Evolutionary conservation across 2,113 vertebrate genomes (phyloP).

Genomic region (Andinoacara biseriatus): DNA sequence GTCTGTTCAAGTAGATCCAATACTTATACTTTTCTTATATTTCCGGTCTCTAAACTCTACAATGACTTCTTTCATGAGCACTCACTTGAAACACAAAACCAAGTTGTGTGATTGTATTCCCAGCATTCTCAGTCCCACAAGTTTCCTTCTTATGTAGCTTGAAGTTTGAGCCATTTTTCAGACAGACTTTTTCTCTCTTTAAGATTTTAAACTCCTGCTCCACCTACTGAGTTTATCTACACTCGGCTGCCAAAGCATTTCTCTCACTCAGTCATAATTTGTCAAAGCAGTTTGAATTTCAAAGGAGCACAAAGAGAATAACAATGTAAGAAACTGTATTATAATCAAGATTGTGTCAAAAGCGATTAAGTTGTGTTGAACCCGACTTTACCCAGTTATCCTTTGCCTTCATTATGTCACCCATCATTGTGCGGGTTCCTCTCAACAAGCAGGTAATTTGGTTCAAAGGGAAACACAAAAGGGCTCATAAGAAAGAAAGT

Average conservation of each 20-base stretch:
- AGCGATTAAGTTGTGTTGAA: slow-evolving; percentile 5
- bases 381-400: not conserved
- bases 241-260: slow-evolving; percentile 25
- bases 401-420: slow-evolving; percentile 6
- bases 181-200: slow-evolving; percentile 3
- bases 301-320: slow-evolving; percentile 34
- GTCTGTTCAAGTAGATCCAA: not conserved
- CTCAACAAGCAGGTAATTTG: slow-evolving; percentile 37
- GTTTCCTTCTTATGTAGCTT: not conserved
- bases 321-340: slow-evolving; percentile 11
- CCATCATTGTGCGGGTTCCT: slow-evolving; percentile 5
- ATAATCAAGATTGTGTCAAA: slow-evolving; percentile 26
- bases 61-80: not conserved
- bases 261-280: slow-evolving; percentile 8
- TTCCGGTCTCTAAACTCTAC: slow-evolving; percentile 1
- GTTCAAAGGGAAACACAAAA: slow-evolving; percentile 44
- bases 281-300: slow-evolving; percentile 30
- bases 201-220: slow-evolving; percentile 38
- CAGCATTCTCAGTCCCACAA: not conserved
- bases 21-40: not conserved
- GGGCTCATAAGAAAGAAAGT: slow-evolving; percentile 11
- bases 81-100: slow-evolving; percentile 20
- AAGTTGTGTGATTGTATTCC: not conserved
- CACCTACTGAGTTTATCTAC: slow-evolving; percentile 33
- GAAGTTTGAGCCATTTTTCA: not conserved